Evolutionary conservation across 2,888 invertebrate species (phyloP).

Genomic region (Crepidodera aurea): DNA sequence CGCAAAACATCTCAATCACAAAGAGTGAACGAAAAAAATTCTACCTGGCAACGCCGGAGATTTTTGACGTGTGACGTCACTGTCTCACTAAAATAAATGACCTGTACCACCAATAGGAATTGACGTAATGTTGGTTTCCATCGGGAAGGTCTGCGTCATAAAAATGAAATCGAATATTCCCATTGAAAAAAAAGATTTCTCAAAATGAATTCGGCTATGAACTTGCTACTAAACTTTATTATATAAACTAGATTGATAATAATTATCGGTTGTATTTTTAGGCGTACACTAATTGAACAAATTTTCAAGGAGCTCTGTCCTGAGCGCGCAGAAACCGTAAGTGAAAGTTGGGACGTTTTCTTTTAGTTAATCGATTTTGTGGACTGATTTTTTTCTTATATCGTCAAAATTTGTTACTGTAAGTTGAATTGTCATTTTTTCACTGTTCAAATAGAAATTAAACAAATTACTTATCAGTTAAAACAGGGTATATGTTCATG

Average conservation of each 20-base stretch:
- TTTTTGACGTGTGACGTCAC: no score
- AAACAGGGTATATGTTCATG: conserved; percentile 23
- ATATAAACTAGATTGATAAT: not conserved
- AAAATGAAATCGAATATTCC: no score
- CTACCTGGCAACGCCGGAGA: no score
- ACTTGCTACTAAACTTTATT: no score
- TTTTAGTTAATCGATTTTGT: conserved; percentile 18
- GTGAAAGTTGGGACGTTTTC: conserved; percentile 49
- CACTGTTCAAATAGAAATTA: conserved; percentile 26
- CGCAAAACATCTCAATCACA: no score
- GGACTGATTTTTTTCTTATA: conserved; percentile 29
- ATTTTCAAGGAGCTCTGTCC: conserved; percentile 83
- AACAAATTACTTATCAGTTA: conserved; percentile 28
- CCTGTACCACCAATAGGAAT: no score
- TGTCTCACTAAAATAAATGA: no score
- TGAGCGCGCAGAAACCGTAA: conserved; percentile 75
- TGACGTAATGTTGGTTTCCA: no score
- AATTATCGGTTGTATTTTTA: conserved; percentile 56
- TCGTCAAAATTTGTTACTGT: conserved; percentile 29
- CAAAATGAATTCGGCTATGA: no score
- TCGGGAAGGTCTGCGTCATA: no score
- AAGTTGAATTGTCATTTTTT: conserved; percentile 28
- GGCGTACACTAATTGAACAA: conserved; percentile 80
- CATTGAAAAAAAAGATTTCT: no score
- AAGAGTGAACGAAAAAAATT: no score